A percentile compares a stretch with the other conserved stretches of the same genome.
phyloP scores from a whole-genome alignment of 2,113 vertebrate species.

The Parus major region DNA sequence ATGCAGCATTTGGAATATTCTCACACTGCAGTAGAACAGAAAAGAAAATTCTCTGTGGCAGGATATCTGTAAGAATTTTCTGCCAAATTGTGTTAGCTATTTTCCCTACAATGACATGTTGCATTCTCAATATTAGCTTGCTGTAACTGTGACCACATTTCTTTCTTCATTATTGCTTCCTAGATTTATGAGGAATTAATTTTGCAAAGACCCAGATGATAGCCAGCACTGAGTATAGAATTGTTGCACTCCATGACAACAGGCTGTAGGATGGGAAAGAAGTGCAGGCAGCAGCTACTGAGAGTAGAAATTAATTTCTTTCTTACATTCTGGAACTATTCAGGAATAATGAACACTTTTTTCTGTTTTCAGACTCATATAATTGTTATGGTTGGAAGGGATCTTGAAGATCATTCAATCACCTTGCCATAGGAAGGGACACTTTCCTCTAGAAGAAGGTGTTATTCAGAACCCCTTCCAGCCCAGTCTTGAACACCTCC shows the following conservation, averaged over 20 bases:
- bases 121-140: fast-evolving
- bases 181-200: background rate
- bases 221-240: fast-evolving
- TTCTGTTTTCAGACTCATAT: background rate
- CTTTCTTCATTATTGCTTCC: background rate
- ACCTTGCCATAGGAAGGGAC: background rate
- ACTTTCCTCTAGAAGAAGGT: background rate
- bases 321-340: background rate
- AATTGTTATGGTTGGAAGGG: fast-evolving
- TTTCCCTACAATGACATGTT: background rate
- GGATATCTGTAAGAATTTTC: background rate
- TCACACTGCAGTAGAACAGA: background rate
- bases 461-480: background rate
- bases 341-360: background rate
- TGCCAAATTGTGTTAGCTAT: background rate
- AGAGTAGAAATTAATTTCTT: background rate
- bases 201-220: background rate
- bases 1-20: background rate
- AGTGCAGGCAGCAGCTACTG: fast-evolving
- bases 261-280: background rate
- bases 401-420: background rate
- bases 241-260: background rate
- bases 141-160: background rate
- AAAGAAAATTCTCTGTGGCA: background rate
- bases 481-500: background rate